Base-by-base conservation (phyloP, 2,888 invertebrate genomes). In the Litoditis marina region DNA sequence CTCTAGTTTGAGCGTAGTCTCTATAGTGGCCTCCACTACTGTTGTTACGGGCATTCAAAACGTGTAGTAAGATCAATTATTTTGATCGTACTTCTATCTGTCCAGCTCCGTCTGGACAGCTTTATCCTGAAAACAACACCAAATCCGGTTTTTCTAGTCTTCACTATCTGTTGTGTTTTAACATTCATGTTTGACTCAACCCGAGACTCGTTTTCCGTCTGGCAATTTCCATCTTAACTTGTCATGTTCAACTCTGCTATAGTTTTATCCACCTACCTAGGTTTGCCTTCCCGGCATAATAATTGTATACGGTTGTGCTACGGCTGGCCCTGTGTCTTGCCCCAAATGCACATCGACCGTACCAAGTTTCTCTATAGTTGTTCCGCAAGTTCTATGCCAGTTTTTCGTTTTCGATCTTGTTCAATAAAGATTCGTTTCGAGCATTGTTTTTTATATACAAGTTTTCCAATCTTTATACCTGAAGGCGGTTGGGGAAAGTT, bases 241-340 rank as follows among this genome's bases (percentile, higher is more conserved):
- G 44, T 44, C 44, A 44, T 44, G 44, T 44, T 44, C 44, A 44
- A 44, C 44, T 25, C 44, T 44, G 44, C 25, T 22, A 44, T 44
- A 25, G 25, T 44, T 44, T 19, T 44, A 19, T 25, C 44, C 25
- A 22, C 44, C 44, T 25, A 44, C 19, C 44, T 44, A 19, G 44
- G 44, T 44, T 44, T 44, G 44, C 44, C 44, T 44, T 44, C 19
- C 44, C 44, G 44, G 44, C 44, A 44, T 44, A 44, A 44, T 44
- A 44, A 44, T 44, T 22, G 25, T 19, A 19, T 25, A 25, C 44
- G 53, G 34, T n/a, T 34, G 31, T 22, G 54, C 47, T 31, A 53
- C 47, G 59, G 72, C 72, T 72, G 72, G 72, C 72, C 66, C 59
- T 64, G 72, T 72, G 72, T 72, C 72, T 72, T 69, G 72, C 72